Conservation (phyloP, 2,113 vertebrate species). For the Pollachius pollachius region DNA sequence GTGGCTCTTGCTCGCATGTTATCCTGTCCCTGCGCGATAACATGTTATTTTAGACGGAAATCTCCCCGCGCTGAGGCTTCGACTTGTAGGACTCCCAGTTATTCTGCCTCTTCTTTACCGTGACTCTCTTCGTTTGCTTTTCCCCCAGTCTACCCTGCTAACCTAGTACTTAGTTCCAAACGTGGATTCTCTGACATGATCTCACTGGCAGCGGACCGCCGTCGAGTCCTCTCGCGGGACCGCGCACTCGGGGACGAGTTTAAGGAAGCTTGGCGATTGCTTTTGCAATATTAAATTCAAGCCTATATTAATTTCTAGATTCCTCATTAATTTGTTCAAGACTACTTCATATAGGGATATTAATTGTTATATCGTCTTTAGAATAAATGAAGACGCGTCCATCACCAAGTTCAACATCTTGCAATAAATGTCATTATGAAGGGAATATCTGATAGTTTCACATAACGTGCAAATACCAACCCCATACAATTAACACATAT, state of each 20-base stretch:
- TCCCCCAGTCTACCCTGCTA: constrained; percentile 76
- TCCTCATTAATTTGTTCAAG: no score
- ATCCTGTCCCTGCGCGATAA: constrained; percentile 14
- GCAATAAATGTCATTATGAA: no score
- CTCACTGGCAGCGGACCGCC: constrained; percentile 48
- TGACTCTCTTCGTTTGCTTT: constrained; percentile 54
- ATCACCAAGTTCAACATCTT: no score
- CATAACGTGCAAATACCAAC: no score
- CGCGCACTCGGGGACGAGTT: constrained; percentile 62
- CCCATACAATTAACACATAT: no score
- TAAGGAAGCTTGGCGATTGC: constrained; percentile 53
- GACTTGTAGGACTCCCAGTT: constrained; percentile 4
- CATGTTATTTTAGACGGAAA: constrained; percentile 43
- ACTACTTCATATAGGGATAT: no score
- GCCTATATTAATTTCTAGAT: no score
- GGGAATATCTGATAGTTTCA: no score
- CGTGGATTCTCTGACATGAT: constrained; percentile 81
- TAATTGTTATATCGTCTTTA: no score
- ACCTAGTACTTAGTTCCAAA: constrained; percentile 73
- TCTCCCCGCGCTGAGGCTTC: constrained; percentile 45
- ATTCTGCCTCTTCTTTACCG: constrained; percentile 36
- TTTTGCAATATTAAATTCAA: no score
- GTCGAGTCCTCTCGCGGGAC: constrained; percentile 43
- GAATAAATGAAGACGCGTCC: no score
- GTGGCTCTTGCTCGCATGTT: constrained; percentile 48